Evolutionary conservation across 2,113 vertebrate species (phyloP), one percentile per base, ranked within the genome.

Genomic region (Anolis carolinensis): DNA sequence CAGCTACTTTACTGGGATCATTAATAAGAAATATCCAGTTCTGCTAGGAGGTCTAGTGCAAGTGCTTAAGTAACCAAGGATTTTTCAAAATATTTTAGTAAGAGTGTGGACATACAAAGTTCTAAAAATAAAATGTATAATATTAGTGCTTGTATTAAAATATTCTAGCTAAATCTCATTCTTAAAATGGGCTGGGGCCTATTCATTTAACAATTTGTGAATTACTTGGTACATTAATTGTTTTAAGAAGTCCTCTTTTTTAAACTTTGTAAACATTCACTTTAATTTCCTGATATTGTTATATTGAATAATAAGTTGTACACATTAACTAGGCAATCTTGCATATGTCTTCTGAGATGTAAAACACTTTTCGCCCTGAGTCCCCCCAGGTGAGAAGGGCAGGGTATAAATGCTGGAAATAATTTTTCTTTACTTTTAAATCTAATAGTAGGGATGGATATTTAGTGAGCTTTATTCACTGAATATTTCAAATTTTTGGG

Each of bases 1-100:
- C 36, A 85, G 23, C 44, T 93, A 23, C 82, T 90, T 90, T 87
- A 80, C 44, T 84, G 86, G 78, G 86, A 92, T 7, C 68, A 92
- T 91, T 78, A 87, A 82, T 92, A 68, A 90, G 86, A 92, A 93
- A 86, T 84, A 90, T 34, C 50, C 32, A 80, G 1, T 20, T 83
- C 7, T 89, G 73, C 7, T 34, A 88, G 50, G 68, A 18, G 68
- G 1, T 6, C 32, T 79, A 18, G 73, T 39, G 20, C 5, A 89
- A 86, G 1, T 67, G 3, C n/a, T 90, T 87, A 87, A 89, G 85
- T 52, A 87, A 90, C 82, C 0, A 6, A 86, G 8, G 67, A 25
- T 65, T 70, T 70, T 50, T 11, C 20, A 62, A 80, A 74, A 76
- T 32, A 25, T 8, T 81, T 3, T 52, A 23, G 34, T 62, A 68